These are phyloP conservation scores for Anas bernieri DNA, from an alignment of 2,797 vertebrate species.

Conservation along the genomic window DNA sequence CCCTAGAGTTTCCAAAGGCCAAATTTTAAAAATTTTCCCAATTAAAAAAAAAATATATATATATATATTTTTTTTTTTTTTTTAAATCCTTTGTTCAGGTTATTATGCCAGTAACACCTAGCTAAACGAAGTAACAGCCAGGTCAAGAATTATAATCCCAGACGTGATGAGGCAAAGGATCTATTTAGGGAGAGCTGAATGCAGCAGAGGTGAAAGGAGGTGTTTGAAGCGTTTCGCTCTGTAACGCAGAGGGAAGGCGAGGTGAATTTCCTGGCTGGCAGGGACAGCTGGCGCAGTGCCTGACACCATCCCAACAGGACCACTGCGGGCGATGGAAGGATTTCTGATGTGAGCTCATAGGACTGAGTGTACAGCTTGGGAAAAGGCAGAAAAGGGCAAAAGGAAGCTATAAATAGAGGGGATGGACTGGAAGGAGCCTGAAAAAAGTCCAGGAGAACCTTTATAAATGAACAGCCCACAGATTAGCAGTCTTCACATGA, in stretches of 20 bases:
- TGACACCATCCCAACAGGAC: neutral
- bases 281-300: neutral
- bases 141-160: neutral
- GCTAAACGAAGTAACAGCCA: neutral
- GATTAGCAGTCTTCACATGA: neutral
- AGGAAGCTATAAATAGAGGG: neutral
- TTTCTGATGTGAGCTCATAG: neutral
- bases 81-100: neutral
- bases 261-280: neutral
- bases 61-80: too few relatives aligned
- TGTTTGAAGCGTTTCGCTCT: neutral
- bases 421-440: neutral
- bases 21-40: too few relatives aligned
- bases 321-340: neutral
- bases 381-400: neutral
- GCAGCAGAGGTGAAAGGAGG: neutral
- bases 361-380: accelerated
- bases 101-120: neutral
- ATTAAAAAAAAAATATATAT: too few relatives aligned
- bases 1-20: neutral
- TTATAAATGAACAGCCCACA: neutral
- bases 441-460: neutral
- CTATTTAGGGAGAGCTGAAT: neutral
- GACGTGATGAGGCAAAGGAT: neutral
- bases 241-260: neutral